Evolutionary conservation across 2,888 invertebrate genomes (phyloP), one percentile per base, ranked within the genome.

Genomic region (Melanophora roralis): DNA sequence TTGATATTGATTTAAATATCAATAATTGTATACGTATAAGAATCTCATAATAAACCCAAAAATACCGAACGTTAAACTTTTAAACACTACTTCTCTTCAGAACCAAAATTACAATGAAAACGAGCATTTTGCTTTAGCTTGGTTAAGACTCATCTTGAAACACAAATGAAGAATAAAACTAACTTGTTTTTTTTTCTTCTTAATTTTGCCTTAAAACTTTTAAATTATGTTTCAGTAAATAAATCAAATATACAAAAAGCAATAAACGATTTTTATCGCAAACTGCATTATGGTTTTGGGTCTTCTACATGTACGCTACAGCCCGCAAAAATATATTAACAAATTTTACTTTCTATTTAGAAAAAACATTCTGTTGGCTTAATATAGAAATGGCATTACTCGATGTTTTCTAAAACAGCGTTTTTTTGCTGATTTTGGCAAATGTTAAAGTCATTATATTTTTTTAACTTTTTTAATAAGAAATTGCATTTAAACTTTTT

Each of bases 31-130:
- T 62, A 38, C 68, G 64, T 72, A 71, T 71, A 34, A 75, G 11
- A 16, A 49, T 57, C 8, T 49, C 53, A 67, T 67, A 74, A 49
- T 59, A 59, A 49, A 12, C 2, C 1, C 21, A 36, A 34, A 69
- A 8, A 47, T n/a, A 59, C 47, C 72, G 59, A 43, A 36, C 36
- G 9, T 55, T 62, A 55, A 34, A 12, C 32, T 72, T 67, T 11
- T 23, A 73, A 68, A 64, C 62, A 64, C 80, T 72, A 62, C 27
- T 64, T 64, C 72, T 57, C 64, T 68, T 62, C 32, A 76, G 57
- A 76, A 40, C 38, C 67, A 57, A 76, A 64, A 40, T 64, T 57
- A 62, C 23, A 80, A 76, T 80, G 21, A 80, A 80, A 72, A 38
- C 47, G 21, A 51, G 32, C n/a, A 71, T 40, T 64, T 74, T 38